Conservation (phyloP, 1,140 invertebrate species). For the Hetaerina americana region DNA sequence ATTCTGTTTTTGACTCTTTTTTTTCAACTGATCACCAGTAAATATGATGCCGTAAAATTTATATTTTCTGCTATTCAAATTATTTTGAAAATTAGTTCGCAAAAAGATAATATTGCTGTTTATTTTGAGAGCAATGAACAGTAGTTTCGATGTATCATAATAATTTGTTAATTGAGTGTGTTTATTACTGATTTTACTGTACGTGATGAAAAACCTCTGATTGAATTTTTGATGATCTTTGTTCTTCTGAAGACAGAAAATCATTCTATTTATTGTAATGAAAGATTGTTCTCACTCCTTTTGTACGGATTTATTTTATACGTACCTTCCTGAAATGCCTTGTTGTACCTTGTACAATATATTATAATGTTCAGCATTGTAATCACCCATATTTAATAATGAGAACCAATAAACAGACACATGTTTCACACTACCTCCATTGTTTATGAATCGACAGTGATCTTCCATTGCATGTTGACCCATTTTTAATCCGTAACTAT, state of each 20-base stretch:
- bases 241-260: neutral
- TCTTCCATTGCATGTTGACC: too few species aligned
- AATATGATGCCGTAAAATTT: too few species aligned
- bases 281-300: neutral
- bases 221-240: neutral
- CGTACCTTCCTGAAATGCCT: neutral
- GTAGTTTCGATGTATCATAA: neutral
- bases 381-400: neutral
- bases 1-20: too few species aligned
- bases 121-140: neutral
- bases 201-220: neutral
- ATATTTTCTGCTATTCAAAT: too few species aligned
- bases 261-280: neutral
- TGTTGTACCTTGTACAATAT: neutral
- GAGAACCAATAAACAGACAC: neutral
- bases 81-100: too few species aligned
- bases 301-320: conserved; percentile 1
- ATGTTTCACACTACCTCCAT: neutral
- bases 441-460: too few species aligned
- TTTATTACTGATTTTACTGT: neutral
- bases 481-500: too few species aligned
- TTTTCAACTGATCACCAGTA: too few species aligned
- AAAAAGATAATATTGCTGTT: too few species aligned
- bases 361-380: neutral
- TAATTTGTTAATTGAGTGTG: neutral